Evolutionary conservation across 2,888 invertebrate species (phyloP).

Genomic region (Metacarcinus magister): DNA sequence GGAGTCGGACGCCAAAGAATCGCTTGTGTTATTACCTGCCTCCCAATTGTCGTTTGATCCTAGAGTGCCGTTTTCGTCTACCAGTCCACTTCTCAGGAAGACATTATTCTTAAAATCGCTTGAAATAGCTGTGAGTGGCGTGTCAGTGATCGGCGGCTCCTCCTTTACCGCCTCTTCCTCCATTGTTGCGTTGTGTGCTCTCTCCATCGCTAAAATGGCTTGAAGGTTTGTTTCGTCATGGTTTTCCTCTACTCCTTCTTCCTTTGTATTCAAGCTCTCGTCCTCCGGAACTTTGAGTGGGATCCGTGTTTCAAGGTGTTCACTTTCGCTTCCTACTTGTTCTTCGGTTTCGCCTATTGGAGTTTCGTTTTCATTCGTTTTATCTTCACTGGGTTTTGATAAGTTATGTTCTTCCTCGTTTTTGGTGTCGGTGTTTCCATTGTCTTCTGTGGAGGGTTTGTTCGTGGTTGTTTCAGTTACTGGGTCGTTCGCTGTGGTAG

Average conservation of each 20-base stretch:
- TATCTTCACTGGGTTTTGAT: background rate
- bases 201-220: constrained; percentile 45
- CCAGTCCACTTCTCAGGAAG: constrained; percentile 26
- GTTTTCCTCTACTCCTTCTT: background rate
- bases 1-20: background rate
- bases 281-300: background rate
- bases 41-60: background rate
- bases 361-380: background rate
- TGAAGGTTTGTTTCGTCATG: background rate
- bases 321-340: constrained; percentile 36
- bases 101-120: constrained; percentile 22
- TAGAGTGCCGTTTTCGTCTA: background rate
- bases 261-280: background rate
- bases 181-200: constrained; percentile 11
- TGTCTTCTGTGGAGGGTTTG: background rate
- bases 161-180: background rate
- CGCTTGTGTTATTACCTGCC: background rate
- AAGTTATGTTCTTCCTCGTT: background rate
- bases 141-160: constrained; percentile 27
- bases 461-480: background rate
- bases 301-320: background rate
- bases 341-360: background rate
- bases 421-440: background rate
- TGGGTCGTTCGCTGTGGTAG: background rate
- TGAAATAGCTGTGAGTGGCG: constrained; percentile 20